Percentiles rank a stretch among this genome's conserved stretches.
phyloP scores from a whole-genome alignment of 2,888 invertebrate species.

The Mythimna loreyi region DNA sequence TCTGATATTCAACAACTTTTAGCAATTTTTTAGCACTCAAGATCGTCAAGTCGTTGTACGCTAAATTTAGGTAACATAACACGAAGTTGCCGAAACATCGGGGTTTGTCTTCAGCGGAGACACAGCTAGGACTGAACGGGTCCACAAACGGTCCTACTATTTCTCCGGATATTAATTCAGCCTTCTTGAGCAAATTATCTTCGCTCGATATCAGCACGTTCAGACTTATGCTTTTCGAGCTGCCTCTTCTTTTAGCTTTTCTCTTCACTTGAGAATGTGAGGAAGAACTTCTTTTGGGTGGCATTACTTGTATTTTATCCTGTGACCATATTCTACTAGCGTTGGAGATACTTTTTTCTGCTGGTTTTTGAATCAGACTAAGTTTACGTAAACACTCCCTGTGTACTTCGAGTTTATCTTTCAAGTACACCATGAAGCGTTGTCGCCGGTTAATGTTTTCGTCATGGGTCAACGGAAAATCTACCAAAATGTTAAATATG shows the following conservation, averaged over 20 bases:
- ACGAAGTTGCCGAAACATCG: slow-evolving; percentile 73
- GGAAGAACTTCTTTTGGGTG: slow-evolving; percentile 38
- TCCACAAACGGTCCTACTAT: slow-evolving; percentile 68
- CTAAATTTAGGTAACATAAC: slow-evolving; percentile 76
- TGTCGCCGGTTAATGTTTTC: slow-evolving; percentile 67
- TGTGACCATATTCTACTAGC: neutral
- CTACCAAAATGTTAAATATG: slow-evolving; percentile 70
- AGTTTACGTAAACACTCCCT: slow-evolving; percentile 52
- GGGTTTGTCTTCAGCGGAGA: slow-evolving; percentile 56
- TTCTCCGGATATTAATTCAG: slow-evolving; percentile 66
- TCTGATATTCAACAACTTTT: slow-evolving; percentile 73
- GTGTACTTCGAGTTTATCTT: slow-evolving; percentile 47
- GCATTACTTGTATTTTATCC: slow-evolving; percentile 5
- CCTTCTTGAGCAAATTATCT: slow-evolving; percentile 47
- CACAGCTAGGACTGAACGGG: slow-evolving; percentile 64
- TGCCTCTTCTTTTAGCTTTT: slow-evolving; percentile 6
- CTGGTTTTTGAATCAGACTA: slow-evolving; percentile 56
- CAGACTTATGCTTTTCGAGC: neutral
- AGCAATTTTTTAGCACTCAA: slow-evolving; percentile 68
- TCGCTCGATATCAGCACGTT: neutral
- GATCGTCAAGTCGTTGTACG: slow-evolving; percentile 75
- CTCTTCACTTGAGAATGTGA: neutral
- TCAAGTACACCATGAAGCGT: slow-evolving; percentile 63
- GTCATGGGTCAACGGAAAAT: slow-evolving; percentile 72
- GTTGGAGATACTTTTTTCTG: neutral